Conservation (phyloP, 2,797 vertebrate species). For the Chelidonichthys spinosus region DNA sequence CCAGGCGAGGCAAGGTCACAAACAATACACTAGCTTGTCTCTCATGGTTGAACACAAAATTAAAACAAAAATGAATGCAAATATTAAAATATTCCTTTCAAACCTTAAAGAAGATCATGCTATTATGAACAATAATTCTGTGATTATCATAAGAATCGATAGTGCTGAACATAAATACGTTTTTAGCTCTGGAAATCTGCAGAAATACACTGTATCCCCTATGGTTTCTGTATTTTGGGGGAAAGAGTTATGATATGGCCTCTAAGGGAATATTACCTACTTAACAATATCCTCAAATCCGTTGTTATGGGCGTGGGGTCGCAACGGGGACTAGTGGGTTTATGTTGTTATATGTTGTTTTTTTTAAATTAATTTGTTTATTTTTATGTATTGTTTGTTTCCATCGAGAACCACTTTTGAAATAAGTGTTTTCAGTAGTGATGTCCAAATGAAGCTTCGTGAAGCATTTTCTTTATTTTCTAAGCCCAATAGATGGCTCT, state of each 20-base stretch:
- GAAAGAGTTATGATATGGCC: neutral
- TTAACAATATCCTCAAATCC: constrained; percentile 15
- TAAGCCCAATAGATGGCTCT: too few species aligned
- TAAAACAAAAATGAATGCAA: neutral
- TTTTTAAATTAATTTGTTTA: too few species aligned
- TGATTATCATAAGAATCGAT: neutral
- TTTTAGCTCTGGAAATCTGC: neutral
- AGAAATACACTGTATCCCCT: neutral
- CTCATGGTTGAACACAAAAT: too few species aligned
- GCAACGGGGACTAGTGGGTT: too few species aligned
- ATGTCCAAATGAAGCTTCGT: too few species aligned
- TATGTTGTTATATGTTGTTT: too few species aligned
- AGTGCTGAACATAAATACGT: neutral
- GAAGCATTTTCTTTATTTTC: too few species aligned
- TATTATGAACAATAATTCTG: neutral
- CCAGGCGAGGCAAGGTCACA: too few species aligned
- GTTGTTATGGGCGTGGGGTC: constrained; percentile 1
- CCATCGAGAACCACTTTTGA: too few species aligned
- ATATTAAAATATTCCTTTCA: neutral
- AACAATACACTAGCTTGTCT: too few species aligned
- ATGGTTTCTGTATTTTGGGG: neutral
- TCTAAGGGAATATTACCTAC: neutral
- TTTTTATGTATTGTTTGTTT: too few species aligned
- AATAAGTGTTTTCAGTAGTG: too few species aligned
- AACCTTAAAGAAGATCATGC: neutral